phyloP scores from a whole-genome alignment of 2,113 vertebrate species.

The Lampris megalopsis region DNA sequence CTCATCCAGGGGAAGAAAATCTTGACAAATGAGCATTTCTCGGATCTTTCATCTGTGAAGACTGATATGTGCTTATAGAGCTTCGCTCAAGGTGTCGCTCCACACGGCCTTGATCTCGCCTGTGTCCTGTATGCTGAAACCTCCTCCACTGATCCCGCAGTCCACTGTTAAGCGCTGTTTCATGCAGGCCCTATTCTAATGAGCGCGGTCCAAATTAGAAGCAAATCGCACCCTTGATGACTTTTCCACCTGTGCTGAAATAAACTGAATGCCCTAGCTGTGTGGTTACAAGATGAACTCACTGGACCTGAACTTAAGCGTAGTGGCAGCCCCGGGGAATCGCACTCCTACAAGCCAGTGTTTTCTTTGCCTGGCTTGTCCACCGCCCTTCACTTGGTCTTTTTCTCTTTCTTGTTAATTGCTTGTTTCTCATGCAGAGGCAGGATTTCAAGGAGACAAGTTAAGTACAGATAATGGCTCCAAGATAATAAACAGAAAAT shows the following conservation, averaged over 20 bases:
- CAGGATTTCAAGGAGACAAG: slow-evolving; percentile 45
- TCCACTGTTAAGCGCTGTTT: slow-evolving; percentile 35
- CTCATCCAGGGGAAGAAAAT: slow-evolving; percentile 20
- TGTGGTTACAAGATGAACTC: slow-evolving; percentile 14
- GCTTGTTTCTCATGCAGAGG: slow-evolving; percentile 38
- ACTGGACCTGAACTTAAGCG: not conserved
- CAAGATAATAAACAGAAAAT: slow-evolving; percentile 40
- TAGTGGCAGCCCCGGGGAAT: slow-evolving; percentile 23
- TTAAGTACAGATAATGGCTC: slow-evolving; percentile 42
- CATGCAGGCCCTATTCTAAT: slow-evolving; percentile 63
- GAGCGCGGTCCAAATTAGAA: slow-evolving; percentile 44
- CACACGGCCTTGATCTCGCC: slow-evolving; percentile 15
- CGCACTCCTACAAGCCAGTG: slow-evolving; percentile 42
- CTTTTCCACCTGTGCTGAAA: slow-evolving; percentile 55
- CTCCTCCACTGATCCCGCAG: not conserved
- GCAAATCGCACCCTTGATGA: slow-evolving; percentile 30
- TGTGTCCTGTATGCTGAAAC: slow-evolving; percentile 22
- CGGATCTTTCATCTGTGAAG: slow-evolving; percentile 35
- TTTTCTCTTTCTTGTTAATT: slow-evolving; percentile 51
- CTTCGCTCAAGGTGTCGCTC: slow-evolving; percentile 25
- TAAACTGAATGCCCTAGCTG: slow-evolving; percentile 22
- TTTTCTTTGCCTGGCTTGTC: slow-evolving; percentile 38
- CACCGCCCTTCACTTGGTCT: slow-evolving; percentile 37
- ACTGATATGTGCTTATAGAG: slow-evolving; percentile 38
- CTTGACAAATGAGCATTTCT: slow-evolving; percentile 32